Percentiles rank a stretch among this genome's conserved stretches.
phyloP scores from a whole-genome alignment of 2,888 invertebrate genomes.

The Nymphalis c-album region DNA sequence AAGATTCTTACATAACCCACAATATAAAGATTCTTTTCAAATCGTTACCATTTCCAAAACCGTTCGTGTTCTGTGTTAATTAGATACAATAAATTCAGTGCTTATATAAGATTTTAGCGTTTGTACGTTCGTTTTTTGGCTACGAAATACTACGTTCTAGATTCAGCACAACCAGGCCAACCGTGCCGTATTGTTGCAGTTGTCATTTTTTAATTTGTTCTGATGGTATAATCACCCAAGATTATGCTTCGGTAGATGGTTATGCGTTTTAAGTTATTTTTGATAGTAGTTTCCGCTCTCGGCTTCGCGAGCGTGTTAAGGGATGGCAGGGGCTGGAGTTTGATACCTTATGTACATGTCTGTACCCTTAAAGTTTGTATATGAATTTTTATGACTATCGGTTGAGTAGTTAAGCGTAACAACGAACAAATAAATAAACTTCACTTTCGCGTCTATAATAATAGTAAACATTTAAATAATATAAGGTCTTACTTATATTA shows the following conservation, averaged over 20 bases:
- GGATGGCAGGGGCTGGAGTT: too few species aligned
- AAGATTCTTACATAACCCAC: too few species aligned
- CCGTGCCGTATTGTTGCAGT: not conserved
- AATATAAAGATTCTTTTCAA: not conserved
- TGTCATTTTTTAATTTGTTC: not conserved
- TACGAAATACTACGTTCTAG: conserved; percentile 1
- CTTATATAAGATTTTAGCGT: conserved; percentile 11
- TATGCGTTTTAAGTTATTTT: not conserved
- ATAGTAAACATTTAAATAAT: too few species aligned
- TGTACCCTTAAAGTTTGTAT: too few species aligned
- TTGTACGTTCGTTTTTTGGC: conserved; percentile 8
- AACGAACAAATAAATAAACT: too few species aligned
- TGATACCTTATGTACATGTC: too few species aligned
- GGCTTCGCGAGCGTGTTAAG: too few species aligned
- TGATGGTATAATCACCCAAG: not conserved
- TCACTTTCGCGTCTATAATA: too few species aligned
- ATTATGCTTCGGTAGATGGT: not conserved
- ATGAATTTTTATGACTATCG: too few species aligned
- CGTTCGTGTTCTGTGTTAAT: conserved; percentile 13
- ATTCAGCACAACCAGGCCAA: conserved; percentile 3
- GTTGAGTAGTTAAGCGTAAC: too few species aligned
- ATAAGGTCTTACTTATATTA: too few species aligned
- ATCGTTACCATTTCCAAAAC: not conserved
- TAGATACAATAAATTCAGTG: conserved; percentile 9
- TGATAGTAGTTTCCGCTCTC: too few species aligned